These are phyloP conservation scores for Sebastes taczanowskii DNA, from an alignment of 2,797 vertebrate species.

Conservation along the genomic window DNA sequence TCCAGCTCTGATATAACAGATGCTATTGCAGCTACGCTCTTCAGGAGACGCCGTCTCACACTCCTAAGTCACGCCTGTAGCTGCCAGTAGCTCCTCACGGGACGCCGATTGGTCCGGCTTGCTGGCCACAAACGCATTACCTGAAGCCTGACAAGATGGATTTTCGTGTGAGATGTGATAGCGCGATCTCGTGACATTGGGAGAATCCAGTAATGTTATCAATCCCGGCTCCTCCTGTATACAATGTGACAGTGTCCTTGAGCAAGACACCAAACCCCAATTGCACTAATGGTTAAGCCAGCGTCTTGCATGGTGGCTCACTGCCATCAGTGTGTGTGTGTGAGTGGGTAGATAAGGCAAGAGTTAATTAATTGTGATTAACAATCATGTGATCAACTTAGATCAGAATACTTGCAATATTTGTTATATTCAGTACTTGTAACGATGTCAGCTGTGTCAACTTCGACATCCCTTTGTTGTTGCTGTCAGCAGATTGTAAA, in stretches of 20 bases:
- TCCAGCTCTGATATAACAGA: too few species aligned
- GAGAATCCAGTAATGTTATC: too few species aligned
- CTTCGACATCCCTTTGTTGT: not conserved
- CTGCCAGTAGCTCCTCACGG: too few species aligned
- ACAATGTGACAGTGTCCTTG: not conserved
- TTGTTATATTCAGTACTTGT: not conserved
- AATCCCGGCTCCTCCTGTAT: not conserved
- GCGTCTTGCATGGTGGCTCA: not conserved
- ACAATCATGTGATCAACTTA: not conserved
- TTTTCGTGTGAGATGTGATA: too few species aligned
- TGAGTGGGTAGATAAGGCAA: not conserved
- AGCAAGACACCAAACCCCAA: not conserved
- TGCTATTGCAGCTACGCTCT: not conserved
- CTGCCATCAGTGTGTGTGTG: not conserved
- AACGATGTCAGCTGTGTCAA: not conserved
- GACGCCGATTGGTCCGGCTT: too few species aligned
- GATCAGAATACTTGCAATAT: not conserved
- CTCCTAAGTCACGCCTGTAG: too few species aligned
- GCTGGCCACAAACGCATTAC: too few species aligned
- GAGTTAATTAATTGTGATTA: not conserved
- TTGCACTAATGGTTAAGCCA: not conserved
- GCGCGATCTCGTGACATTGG: too few species aligned
- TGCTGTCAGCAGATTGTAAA: conserved; percentile 17
- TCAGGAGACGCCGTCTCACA: not conserved
- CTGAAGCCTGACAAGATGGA: too few species aligned